Base-by-base conservation (phyloP, 2,888 invertebrate species). In the Augiades crinisus region DNA sequence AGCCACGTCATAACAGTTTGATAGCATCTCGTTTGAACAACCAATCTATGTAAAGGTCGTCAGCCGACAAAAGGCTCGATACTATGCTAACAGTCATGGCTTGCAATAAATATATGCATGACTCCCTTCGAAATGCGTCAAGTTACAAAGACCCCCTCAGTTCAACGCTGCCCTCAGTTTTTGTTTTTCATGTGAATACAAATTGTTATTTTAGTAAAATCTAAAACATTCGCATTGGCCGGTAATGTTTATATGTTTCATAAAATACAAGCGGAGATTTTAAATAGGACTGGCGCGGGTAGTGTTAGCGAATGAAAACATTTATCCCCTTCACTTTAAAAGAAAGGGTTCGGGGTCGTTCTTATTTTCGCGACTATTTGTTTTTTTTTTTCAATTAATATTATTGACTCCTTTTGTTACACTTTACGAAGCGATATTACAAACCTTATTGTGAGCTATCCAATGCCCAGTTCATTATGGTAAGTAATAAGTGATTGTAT, bases 1-100 rank as follows among this genome's bases (percentile, higher is more conserved):
- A 17, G 41, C 34, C 33, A 41, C 49, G 49, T 41, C 49, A 49
- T 16, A 41, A 41, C 47, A 49, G 33, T 49, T 24, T 12, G 47
- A 40, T 40, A 49, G 16, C 33, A 49, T 47, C 40, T 40, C 10
- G 31, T 40, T 40, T 40, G 33, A 40, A 24, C 33, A 33, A 49
- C 16, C 38, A 38, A 36, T 47, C 38, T 37, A 13, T 38, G 14
- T 47, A 37, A 36, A 30, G 47, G 47, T 38, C 47, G 38, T 38
- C 47, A 47, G 13, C 47, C 30, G 14, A 31, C 21, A 47, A 31
- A 7, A 38, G 14, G 21, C n/a, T n/a, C 12, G 6, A 21, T 47
- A 30, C n/a, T 12, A 13, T 16, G 17, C 17, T 27, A 24, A 30
- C 30, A n/a, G 24, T 19, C n/a, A 5, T 13, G 14, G 10, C 10